Conservation (phyloP, 2,113 vertebrate species). For the Anseranas semipalmata region DNA sequence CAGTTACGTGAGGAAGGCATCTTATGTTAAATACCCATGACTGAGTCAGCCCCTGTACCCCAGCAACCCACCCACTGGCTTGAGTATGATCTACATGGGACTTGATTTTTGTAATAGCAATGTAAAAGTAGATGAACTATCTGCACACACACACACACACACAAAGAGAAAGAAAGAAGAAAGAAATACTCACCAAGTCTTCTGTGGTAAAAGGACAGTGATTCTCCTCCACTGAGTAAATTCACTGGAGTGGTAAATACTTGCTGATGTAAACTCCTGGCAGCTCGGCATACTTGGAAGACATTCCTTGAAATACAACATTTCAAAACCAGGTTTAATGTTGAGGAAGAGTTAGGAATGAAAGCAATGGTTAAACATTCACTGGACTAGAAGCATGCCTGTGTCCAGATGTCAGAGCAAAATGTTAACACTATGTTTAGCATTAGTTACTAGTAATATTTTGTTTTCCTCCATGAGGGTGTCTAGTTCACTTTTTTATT, state of each 20-base stretch:
- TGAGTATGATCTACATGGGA: not conserved
- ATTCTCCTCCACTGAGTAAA: slow-evolving; percentile 94
- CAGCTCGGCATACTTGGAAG: slow-evolving; percentile 98
- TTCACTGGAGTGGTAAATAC: slow-evolving; percentile 94
- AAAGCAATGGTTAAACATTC: not conserved
- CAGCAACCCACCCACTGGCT: not conserved
- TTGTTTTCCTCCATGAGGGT: not conserved
- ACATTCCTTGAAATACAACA: slow-evolving; percentile 85
- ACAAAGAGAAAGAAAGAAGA: not conserved
- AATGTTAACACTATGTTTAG: too few relatives aligned
- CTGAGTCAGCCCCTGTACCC: not conserved
- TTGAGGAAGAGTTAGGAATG: not conserved
- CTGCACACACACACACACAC: too few relatives aligned
- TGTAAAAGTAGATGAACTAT: not conserved
- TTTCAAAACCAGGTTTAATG: slow-evolving; percentile 8
- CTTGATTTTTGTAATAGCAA: not conserved
- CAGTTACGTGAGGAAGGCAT: not conserved
- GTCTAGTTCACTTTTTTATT: not conserved
- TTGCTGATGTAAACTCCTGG: slow-evolving; percentile 94
- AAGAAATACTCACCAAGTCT: slow-evolving; percentile 87
- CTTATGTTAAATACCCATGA: not conserved
- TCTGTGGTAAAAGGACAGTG: slow-evolving; percentile 91
- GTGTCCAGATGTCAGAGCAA: not conserved
- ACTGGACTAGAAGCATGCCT: not conserved
- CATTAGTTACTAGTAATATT: not conserved